These are phyloP conservation scores for Characodon lateralis DNA, from an alignment of 2,797 vertebrate genomes.

Conservation along the genomic window DNA sequence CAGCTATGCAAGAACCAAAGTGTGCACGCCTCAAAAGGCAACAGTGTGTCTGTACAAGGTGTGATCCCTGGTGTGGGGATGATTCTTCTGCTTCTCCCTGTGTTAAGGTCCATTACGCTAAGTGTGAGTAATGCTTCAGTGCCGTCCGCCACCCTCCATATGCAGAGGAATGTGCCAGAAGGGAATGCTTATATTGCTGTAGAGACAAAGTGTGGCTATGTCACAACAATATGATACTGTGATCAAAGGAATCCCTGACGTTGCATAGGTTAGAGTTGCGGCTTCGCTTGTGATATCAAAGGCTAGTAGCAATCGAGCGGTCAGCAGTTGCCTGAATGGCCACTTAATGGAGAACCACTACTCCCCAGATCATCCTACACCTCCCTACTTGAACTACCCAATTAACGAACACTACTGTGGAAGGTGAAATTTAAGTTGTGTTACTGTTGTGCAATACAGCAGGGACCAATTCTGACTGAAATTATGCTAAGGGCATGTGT, in stretches of 20 bases:
- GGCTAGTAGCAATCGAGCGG: conserved; percentile 54
- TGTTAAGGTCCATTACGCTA: conserved; percentile 58
- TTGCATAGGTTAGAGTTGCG: conserved; percentile 66
- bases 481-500: conserved; percentile 71
- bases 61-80: conserved; percentile 67
- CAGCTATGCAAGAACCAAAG: conserved; percentile 77
- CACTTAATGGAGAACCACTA: conserved; percentile 40
- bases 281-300: conserved; percentile 63
- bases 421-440: conserved; percentile 67
- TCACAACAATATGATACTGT: conserved; percentile 77
- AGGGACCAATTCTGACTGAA: conserved; percentile 82
- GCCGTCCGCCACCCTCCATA: conserved; percentile 47
- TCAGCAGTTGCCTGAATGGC: conserved; percentile 63
- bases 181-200: conserved; percentile 68
- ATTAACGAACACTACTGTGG: conserved; percentile 60
- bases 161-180: conserved; percentile 46
- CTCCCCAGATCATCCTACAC: conserved; percentile 47
- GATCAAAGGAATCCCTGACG: conserved; percentile 77
- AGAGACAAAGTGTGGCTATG: conserved; percentile 72
- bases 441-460: conserved; percentile 76
- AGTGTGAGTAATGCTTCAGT: conserved; percentile 53
- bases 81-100: conserved; percentile 46
- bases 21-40: conserved; percentile 63
- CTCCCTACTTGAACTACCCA: conserved; percentile 58
- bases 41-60: conserved; percentile 69